Base-by-base conservation (phyloP, 2,888 invertebrate species). In the Pandemis cinnamomeana region DNA sequence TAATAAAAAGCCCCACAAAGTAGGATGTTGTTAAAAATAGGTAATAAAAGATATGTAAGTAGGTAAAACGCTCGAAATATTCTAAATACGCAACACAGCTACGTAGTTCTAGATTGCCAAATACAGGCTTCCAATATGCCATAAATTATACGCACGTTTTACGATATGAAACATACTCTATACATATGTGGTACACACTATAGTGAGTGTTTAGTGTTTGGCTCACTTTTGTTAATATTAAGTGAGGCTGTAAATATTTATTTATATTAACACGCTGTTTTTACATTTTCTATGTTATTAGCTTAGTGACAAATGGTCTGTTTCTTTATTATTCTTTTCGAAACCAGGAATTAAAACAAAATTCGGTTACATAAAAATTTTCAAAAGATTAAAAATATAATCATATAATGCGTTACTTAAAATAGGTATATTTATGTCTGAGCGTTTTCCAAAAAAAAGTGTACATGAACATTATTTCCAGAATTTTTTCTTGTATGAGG, bases 61-160 rank as follows among this genome's bases (percentile, higher is more conserved):
- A 36, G 4, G 4, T 55, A 55, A 55, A 20, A 20, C 15, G 7
- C 55, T 6, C 27, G 20, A 15, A 46, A 51, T 48, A 27, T 27
- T 63, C n/a, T 7, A 15, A 41, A 63, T 13, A 48, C 13, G 7
- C 51, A 36, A 51, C 8, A 48, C 36, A 7, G 15, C 66, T 46
- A 63, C 7, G n/a, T 48, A 51, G 51, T 42, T 51, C 51, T 64
- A 72, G 55, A 64, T 72, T 7, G 72, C 72, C 72, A 72, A 72
- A 72, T 64, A 20, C 36, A 72, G 63, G 68, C 68, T 72, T 72
- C 72, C 72, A 72, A 15, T 55, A 53, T 13, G 51, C 44, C 6
- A 20, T 13, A 60, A 20, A 20, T 51, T 63, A 5, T 71, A 66
- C 41, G 61, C 60, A 58, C 67, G 58, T 46, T 42, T 51, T 48